Conservation (phyloP, 2,888 invertebrate genomes). For the Hydraecia micacea region DNA sequence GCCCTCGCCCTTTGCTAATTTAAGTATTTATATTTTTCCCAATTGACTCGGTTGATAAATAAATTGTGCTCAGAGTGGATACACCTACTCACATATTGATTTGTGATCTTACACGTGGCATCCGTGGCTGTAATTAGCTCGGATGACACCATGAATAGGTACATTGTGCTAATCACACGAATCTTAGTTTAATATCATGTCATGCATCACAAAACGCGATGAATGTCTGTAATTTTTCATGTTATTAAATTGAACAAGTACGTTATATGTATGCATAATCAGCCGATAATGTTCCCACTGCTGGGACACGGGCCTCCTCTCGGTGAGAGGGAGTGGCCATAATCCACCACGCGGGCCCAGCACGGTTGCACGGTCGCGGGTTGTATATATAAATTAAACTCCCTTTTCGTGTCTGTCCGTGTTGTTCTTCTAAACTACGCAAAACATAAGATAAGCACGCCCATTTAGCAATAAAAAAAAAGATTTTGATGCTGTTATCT, state of each 20-base stretch:
- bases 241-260: background rate
- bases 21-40: background rate
- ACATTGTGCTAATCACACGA: background rate
- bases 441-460: too few species aligned
- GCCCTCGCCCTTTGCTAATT: background rate
- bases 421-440: background rate
- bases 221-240: background rate
- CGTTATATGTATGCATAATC: background rate
- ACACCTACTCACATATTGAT: background rate
- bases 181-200: background rate
- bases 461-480: too few species aligned
- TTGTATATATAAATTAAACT: background rate
- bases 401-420: background rate
- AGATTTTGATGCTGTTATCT: background rate
- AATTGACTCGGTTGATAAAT: background rate
- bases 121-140: conserved; percentile 8
- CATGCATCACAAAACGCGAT: background rate
- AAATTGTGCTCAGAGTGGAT: background rate
- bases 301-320: too few species aligned
- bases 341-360: too few species aligned
- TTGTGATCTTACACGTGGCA: background rate
- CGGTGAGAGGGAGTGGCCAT: too few species aligned
- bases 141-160: background rate
- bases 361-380: too few species aligned
- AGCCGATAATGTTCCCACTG: too few species aligned